Base-by-base conservation (phyloP, 2,113 vertebrate species). In the Oryzias celebensis region DNA sequence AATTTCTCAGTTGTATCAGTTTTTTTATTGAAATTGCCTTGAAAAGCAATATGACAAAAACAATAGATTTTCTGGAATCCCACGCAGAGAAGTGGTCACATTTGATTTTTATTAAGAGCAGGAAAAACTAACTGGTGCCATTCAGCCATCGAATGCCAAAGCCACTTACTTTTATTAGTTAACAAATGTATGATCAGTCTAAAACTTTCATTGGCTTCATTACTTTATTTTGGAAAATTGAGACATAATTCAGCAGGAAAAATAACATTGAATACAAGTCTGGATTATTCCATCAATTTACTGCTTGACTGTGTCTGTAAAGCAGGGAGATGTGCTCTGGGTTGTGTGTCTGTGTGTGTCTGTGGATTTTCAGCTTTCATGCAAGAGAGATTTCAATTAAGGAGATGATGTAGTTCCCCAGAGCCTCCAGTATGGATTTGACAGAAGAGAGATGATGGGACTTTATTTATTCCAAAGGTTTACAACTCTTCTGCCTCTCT, bases 311-410 rank as follows among this genome's bases (percentile, higher is more conserved):
- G 75, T 73, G 24, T 49, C 18, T 52, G 60, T 28, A 57, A 14
- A 28, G 20, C 16, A 6, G 10, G 23, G 5, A 12, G 2, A 23
- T 1, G 31, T 71, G 50, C 49, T 55, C 59, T 45, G 28, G 55
- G 58, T 42, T n/a, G 56, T 5, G 36, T 24, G 62, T 65, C 7
- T 28, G 46, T 20, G 51, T 56, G 52, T 50, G 57, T 58, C 42
- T 28, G 44, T 59, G 44, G 46, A 26, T 59, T 22, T 58, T 23
- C 24, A 52, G 56, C 64, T 45, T 68, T 71, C 71, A 74, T 61
- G 78, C 49, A 58, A 58, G 55, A 69, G 49, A 73, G 43, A 73
- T 73, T 73, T 81, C 66, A 73, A 81, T 81, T 81, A 73, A 36
- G 63, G 14, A 51, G 50, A 60, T 64, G 70, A 81, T 77, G 66